Evolutionary conservation across 2,797 vertebrate species (phyloP).

Genomic region (Prionace glauca): DNA sequence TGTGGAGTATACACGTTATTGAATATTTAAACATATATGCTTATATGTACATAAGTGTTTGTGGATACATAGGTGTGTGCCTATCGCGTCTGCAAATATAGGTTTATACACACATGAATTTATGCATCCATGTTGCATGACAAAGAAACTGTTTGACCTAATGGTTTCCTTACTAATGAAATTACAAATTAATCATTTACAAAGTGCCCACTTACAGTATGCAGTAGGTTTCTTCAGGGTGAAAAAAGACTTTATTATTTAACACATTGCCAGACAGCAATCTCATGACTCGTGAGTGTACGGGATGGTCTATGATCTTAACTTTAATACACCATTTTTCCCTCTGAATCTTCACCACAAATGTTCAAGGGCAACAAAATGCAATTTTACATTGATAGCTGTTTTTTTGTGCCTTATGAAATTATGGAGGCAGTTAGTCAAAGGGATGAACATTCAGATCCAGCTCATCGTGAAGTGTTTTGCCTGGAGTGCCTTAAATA

Average conservation of each 20-base stretch:
- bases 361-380: not conserved
- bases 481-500: conserved; percentile 1
- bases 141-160: not conserved
- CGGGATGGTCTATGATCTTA: not conserved
- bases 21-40: not conserved
- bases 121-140: not conserved
- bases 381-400: not conserved
- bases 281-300: not conserved
- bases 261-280: not conserved
- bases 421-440: not conserved
- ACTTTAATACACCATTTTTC: not conserved
- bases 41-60: no score
- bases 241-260: not conserved
- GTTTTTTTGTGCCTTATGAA: not conserved
- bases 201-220: not conserved
- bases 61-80: not conserved
- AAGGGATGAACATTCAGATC: not conserved
- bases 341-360: not conserved
- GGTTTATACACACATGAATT: not conserved
- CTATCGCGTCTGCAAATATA: not conserved
- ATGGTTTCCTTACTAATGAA: not conserved
- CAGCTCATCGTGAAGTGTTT: not conserved
- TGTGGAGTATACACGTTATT: not conserved
- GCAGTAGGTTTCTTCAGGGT: not conserved
- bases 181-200: conserved; percentile 3